Evolutionary conservation across 2,797 vertebrate genomes (phyloP).

Genomic region (Phataginus tricuspis): DNA sequence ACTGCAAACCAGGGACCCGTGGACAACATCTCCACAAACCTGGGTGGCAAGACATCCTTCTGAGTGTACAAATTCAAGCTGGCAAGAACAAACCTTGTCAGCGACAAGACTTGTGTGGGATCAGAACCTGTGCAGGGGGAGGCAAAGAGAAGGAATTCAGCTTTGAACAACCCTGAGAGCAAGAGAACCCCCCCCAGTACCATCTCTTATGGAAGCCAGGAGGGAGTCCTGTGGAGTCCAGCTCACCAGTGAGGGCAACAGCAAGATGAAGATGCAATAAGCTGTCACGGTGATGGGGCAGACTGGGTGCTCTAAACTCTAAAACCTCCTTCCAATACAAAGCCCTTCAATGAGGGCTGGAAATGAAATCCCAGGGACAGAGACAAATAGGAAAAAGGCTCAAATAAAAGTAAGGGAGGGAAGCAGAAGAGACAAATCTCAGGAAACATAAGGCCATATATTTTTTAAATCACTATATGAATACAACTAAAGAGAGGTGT

Average conservation of each 20-base stretch:
- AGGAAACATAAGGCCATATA: neutral
- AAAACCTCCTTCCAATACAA: neutral
- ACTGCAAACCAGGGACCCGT: neutral
- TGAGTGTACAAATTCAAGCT: neutral
- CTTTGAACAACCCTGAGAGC: neutral
- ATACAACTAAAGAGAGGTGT: neutral
- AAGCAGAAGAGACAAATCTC: neutral
- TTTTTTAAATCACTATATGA: neutral
- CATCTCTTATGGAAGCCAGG: neutral
- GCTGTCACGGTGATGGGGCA: neutral
- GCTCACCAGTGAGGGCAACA: neutral
- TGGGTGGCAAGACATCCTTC: neutral
- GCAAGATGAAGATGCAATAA: neutral
- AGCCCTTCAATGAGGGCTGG: neutral
- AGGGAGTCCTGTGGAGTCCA: neutral
- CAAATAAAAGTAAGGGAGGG: neutral
- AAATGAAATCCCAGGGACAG: neutral
- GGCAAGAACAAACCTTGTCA: neutral
- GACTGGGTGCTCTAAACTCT: neutral
- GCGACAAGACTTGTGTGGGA: neutral
- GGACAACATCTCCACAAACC: neutral
- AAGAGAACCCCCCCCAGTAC: neutral
- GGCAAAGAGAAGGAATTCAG: neutral
- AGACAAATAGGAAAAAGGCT: neutral
- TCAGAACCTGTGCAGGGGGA: neutral